These are phyloP conservation scores for Rhinogobio ventralis DNA, from an alignment of 2,797 vertebrate genomes.

Conservation along the genomic window DNA sequence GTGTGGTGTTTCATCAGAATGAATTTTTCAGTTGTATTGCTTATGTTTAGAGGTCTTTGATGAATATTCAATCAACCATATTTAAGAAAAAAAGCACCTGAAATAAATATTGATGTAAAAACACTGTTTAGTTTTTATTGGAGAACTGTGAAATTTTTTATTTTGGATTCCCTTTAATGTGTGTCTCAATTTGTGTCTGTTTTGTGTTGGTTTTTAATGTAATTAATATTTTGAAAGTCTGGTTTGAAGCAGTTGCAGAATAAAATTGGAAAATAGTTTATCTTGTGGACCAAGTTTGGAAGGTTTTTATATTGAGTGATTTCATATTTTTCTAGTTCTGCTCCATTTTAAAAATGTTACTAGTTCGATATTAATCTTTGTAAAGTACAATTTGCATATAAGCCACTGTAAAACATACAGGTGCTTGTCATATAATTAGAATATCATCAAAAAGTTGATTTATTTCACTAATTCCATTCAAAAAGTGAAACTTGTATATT, in stretches of 20 bases:
- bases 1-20: background rate
- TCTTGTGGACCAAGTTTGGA: background rate
- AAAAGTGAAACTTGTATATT: too few relatives aligned
- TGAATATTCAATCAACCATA: background rate
- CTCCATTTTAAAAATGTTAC: background rate
- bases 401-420: background rate
- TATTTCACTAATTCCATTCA: too few relatives aligned
- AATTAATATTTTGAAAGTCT: background rate
- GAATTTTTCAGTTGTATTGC: background rate
- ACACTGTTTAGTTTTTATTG: background rate
- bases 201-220: background rate
- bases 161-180: background rate
- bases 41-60: background rate
- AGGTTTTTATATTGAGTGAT: background rate
- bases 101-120: slow-evolving; percentile 3
- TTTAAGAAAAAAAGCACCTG: slow-evolving; percentile 1
- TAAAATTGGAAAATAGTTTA: slow-evolving; percentile 17
- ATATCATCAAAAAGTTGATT: too few relatives aligned
- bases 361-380: background rate
- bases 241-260: background rate
- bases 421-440: too few relatives aligned
- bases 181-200: background rate
- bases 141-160: background rate
- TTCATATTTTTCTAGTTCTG: background rate
- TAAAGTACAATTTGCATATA: background rate